Evolutionary conservation across 2,113 vertebrate species (phyloP).

Genomic region (Tyrannus savana): DNA sequence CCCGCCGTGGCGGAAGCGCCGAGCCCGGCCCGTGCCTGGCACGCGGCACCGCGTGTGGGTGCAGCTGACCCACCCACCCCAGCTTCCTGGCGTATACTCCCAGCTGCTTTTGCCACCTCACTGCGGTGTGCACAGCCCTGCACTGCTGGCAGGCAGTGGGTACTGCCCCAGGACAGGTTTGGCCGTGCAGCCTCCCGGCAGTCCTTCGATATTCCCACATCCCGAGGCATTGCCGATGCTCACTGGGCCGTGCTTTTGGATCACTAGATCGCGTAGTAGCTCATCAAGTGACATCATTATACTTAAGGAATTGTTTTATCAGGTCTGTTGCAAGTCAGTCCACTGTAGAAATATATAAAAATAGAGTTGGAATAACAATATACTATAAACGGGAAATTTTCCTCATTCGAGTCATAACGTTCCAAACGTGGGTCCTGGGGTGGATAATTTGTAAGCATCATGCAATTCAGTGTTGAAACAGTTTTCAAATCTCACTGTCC

Average conservation of each 20-base stretch:
- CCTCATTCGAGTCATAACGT: background rate
- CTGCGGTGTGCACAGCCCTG: background rate
- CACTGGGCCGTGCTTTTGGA: background rate
- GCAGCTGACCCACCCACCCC: background rate
- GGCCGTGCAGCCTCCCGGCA: background rate
- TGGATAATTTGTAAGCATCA: background rate
- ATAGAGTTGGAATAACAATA: conserved; percentile 29
- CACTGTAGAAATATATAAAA: conserved; percentile 14
- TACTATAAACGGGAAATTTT: conserved; percentile 3
- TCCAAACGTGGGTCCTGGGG: background rate
- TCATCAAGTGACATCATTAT: background rate
- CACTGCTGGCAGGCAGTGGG: background rate
- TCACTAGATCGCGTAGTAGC: background rate
- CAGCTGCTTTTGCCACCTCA: background rate
- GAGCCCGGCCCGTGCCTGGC: background rate
- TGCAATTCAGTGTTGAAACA: conserved; percentile 7
- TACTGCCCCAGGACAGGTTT: background rate
- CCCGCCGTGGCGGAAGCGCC: background rate
- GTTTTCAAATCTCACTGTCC: conserved; percentile 26
- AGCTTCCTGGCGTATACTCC: background rate
- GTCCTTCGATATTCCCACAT: background rate
- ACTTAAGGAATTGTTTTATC: background rate
- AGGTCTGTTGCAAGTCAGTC: conserved; percentile 24
- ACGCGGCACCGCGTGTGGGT: background rate
- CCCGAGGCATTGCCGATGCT: background rate